phyloP scores from a whole-genome alignment of 1,140 invertebrate genomes.

The Neotoxoptera formosana region DNA sequence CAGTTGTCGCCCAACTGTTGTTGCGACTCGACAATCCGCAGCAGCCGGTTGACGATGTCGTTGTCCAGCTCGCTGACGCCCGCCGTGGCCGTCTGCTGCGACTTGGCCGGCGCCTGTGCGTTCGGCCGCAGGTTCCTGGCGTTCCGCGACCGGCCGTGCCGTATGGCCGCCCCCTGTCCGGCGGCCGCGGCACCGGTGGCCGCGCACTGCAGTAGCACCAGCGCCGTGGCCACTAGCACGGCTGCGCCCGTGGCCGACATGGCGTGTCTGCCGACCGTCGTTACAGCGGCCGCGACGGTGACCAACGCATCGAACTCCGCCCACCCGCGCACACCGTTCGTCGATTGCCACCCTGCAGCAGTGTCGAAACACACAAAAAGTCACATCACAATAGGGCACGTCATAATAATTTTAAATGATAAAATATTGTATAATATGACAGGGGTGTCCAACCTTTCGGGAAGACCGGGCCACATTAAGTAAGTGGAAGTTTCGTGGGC shows the following conservation, averaged over 20 bases:
- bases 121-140: conserved; percentile 16
- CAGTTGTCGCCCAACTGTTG: conserved; percentile 89
- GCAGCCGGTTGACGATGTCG: conserved; percentile 86
- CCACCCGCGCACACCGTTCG: not conserved
- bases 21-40: conserved; percentile 89
- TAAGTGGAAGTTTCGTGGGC: too few relatives aligned
- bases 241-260: not conserved
- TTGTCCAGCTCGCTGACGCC: not conserved
- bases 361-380: not conserved
- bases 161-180: not conserved
- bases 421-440: too few relatives aligned
- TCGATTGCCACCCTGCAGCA: too few relatives aligned
- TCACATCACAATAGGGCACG: not conserved
- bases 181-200: not conserved
- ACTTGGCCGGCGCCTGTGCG: not conserved
- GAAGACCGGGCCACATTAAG: too few relatives aligned
- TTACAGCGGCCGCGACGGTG: not conserved
- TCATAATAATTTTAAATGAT: too few relatives aligned
- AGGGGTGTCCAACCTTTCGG: too few relatives aligned
- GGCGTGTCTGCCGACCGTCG: not conserved
- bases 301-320: not conserved
- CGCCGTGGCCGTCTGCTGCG: not conserved
- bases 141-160: conserved; percentile 47
- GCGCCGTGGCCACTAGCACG: not conserved
- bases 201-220: not conserved